Evolutionary conservation across 2,113 vertebrate genomes (phyloP).

Genomic region (Neoarius graeffei): DNA sequence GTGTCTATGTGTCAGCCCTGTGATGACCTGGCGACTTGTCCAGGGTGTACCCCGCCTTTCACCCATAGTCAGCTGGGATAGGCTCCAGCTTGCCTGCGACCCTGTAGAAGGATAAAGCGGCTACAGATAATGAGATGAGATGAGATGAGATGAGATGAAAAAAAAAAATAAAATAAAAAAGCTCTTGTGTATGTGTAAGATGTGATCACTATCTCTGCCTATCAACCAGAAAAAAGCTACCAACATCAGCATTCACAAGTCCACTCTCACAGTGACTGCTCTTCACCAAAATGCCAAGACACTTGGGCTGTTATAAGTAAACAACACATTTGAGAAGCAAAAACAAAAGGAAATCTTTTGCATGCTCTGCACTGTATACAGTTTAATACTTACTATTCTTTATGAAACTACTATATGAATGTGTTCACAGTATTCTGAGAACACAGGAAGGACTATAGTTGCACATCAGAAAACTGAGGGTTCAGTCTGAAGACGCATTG

Average conservation of each 20-base stretch:
- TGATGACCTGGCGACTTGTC: no score
- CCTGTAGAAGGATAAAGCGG: no score
- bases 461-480: not conserved
- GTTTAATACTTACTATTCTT: not conserved
- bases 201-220: not conserved
- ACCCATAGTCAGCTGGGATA: no score
- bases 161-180: no score
- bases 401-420: not conserved
- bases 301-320: not conserved
- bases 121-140: no score
- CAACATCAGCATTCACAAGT: not conserved
- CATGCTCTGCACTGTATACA: not conserved
- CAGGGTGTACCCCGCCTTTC: no score
- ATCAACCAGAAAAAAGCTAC: not conserved
- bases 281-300: not conserved
- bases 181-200: no score
- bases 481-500: conserved; percentile 11
- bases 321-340: not conserved
- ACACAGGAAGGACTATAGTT: conserved; percentile 33
- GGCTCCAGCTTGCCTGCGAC: no score
- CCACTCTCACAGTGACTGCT: not conserved
- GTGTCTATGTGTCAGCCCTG: no score
- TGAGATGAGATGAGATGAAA: no score
- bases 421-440: not conserved
- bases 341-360: not conserved